Base-by-base conservation (phyloP, 1,140 invertebrate species). In the Bombus terrestris region DNA sequence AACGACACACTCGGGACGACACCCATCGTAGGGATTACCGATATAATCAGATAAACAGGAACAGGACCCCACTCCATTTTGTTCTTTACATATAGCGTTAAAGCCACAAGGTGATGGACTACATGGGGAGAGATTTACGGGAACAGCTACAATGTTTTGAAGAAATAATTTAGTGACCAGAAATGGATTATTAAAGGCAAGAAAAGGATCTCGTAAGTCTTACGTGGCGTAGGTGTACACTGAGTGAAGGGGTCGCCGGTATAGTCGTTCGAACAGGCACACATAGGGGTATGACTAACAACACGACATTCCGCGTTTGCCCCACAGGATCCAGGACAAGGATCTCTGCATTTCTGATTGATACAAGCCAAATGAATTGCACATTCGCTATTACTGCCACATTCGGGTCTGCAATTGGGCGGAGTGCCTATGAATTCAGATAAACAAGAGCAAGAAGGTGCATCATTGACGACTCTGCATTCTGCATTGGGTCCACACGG, bases 1-100 rank as follows among this genome's bases (percentile, higher is more conserved):
- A 88, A 96, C 96, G 18, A 96, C 94, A 94, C 97, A 98, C 92
- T 98, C 97, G 25, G 97, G 97, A 92, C 96, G 96, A 92, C 97
- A 47, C 0, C 43, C 43, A 0, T 47, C 43, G 0, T 47, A 47
- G 0, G 98, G 97, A 90, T 97, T 96, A 8, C 98, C 98, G 80
- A 97, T 95, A 86, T 97, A 98, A 84, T 97, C 96, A 47, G 43
- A 0, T 0, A 0, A 0, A 2, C 98, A 98, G 39, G 96, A 96
- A 92, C 96, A 97, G 8, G 94, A 92, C 18, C 94, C 94, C 22
- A 94, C 89, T 57, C 95, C 91, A 88, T 95, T 94, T 62, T 93
- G 93, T 86, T 95, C 94, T 75, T 94, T 82, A 91, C 96, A 96
- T 83, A 95, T 72, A 68, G 96, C 92, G 92, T 97, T 95, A 43